These are phyloP conservation scores for Ondatra zibethicus DNA, from an alignment of 2,113 vertebrate species.

Conservation along the genomic window DNA sequence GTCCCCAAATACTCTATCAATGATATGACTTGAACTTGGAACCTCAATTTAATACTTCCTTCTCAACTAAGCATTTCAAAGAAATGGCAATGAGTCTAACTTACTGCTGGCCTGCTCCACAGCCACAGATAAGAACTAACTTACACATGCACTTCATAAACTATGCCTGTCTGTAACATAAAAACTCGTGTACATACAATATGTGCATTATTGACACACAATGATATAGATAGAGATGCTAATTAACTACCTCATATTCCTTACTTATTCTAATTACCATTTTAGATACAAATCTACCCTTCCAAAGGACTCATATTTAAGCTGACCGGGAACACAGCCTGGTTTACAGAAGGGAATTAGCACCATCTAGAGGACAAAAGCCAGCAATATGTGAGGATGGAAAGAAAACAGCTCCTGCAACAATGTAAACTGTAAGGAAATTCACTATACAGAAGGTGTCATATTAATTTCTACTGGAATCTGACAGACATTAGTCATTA, in stretches of 20 bases:
- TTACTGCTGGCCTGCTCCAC: not conserved
- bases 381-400: not conserved
- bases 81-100: slow-evolving; percentile 43
- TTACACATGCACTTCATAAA: not conserved
- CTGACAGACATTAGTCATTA: slow-evolving; percentile 10
- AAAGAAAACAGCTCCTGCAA: not conserved
- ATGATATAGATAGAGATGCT: not conserved
- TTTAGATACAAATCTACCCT: slow-evolving; percentile 4
- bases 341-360: slow-evolving; percentile 53
- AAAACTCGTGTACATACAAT: not conserved
- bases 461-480: slow-evolving; percentile 3
- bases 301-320: slow-evolving; percentile 37
- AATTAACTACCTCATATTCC: not conserved
- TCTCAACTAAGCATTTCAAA: not conserved
- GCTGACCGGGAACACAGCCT: not conserved
- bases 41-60: slow-evolving; percentile 11
- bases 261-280: slow-evolving; percentile 28
- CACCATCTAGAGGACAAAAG: slow-evolving; percentile 83
- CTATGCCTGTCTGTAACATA: not conserved
- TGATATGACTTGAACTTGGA: slow-evolving; percentile 11
- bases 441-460: not conserved
- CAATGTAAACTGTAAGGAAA: not conserved
- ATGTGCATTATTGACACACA: not conserved
- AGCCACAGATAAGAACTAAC: slow-evolving; percentile 9
- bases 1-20: slow-evolving; percentile 11